Conservation (phyloP, 1,140 invertebrate genomes). For the Drosophila neocordata region DNA sequence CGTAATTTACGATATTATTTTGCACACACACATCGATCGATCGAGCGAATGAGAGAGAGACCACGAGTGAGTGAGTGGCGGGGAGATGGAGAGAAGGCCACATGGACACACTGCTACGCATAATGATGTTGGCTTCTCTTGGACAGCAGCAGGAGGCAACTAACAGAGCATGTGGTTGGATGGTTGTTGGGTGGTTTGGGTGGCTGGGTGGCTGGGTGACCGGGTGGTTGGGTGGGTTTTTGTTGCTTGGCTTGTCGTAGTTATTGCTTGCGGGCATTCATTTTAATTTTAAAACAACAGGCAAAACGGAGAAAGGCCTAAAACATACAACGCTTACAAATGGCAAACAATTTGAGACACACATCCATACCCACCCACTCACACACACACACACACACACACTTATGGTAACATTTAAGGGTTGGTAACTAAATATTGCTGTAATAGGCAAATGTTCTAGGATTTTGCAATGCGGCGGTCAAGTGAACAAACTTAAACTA, state of each 20-base stretch:
- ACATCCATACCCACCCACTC: conserved; percentile 26
- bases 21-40: conserved; percentile 51
- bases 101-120: conserved; percentile 73
- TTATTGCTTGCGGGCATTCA: conserved; percentile 81
- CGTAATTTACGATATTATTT: conserved; percentile 82
- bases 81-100: conserved; percentile 15
- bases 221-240: conserved; percentile 20
- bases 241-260: conserved; percentile 63
- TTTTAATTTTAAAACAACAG: conserved; percentile 82
- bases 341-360: conserved; percentile 74
- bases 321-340: conserved; percentile 78
- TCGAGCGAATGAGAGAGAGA: conserved; percentile 1
- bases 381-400: conserved; percentile 18
- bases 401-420: conserved; percentile 55
- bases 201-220: background rate
- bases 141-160: conserved; percentile 60
- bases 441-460: conserved; percentile 22
- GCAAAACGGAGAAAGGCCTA: conserved; percentile 60
- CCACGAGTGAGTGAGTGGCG: too few species aligned
- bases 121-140: conserved; percentile 80
- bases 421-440: conserved; percentile 62
- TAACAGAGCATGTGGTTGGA: conserved; percentile 19
- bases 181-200: conserved; percentile 8
- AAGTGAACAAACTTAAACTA: conserved; percentile 39
- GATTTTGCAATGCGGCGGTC: conserved; percentile 48